Base-by-base conservation (phyloP, 2,797 vertebrate species). In the Diplodus puntazzo region DNA sequence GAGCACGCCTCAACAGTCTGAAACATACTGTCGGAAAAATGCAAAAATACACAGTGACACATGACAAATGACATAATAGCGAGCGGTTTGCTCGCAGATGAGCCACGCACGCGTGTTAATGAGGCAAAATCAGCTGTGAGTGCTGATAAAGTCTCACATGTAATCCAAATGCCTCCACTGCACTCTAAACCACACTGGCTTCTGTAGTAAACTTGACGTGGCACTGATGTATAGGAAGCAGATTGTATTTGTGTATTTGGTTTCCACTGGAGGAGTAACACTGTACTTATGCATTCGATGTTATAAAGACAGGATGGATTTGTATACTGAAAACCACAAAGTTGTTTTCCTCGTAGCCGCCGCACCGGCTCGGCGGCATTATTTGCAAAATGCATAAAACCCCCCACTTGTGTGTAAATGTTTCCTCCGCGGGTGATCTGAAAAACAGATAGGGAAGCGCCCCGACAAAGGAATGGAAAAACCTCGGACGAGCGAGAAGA, bases 401-500 rank as follows among this genome's bases (percentile, higher is more conserved):
- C 20, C 3, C 34, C 43, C 63, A 49, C 64, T 68, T 67, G 34
- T 65, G 74, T 69, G 68, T 42, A 72, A 80, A 75, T 69, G 66
- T 53, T 69, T 67, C 11, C 45, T 69, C 71, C 65, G 17, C 14
- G 66, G 71, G 77, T 69, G 58, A 86, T 75, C 53, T 53, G 34
- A 61, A 61, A 60, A 64, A 77, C 45, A 65, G 53, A 84, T 79
- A 77, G 71, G 27, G 80, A 81, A 61, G 39, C 30, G 54, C 59
- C 54, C 62, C 18, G 21, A 9, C 20, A 70, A 69, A 30, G 50
- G 58, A 30, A 81, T 64, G 60, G 60, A 69, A 75, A 85, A 10
- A 73, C 53, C n/a, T 27, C 16, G 20, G 49, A 68, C 69, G 20
- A 43, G 60, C 27, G 55, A 50, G 17, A 73, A 69, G 72, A 62